Conservation (phyloP, 2,797 vertebrate species). For the Myotis myotis region DNA sequence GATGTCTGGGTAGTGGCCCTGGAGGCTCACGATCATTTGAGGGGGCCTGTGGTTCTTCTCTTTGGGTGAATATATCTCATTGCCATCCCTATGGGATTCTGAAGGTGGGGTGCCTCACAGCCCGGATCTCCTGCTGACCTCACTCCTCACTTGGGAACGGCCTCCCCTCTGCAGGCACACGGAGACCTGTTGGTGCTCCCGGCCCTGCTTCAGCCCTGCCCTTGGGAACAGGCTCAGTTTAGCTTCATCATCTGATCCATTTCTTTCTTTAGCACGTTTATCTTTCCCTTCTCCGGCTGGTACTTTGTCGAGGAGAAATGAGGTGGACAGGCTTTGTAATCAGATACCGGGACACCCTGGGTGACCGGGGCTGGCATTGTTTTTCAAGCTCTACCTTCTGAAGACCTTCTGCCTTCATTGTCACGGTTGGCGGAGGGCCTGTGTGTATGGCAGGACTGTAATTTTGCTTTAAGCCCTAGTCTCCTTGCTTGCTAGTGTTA, state of each 20-base stretch:
- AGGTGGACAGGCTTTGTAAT: neutral
- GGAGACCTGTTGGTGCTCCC: neutral
- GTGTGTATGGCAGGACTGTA: neutral
- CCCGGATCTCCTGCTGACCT: neutral
- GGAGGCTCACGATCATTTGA: neutral
- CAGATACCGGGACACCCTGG: neutral
- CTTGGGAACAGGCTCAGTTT: neutral
- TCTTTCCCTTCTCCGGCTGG: neutral
- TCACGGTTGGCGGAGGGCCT: fast-evolving
- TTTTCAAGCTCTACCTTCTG: neutral
- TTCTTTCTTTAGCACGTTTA: constrained; percentile 37
- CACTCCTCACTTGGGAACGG: neutral
- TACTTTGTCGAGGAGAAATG: constrained; percentile 19
- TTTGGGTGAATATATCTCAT: fast-evolving
- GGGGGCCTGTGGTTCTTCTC: neutral
- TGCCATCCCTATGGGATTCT: neutral
- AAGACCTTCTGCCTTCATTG: neutral
- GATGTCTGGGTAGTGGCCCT: fast-evolving
- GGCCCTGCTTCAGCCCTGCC: fast-evolving
- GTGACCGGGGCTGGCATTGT: neutral
- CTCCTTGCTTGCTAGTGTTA: neutral
- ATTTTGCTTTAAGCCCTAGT: neutral
- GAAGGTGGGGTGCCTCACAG: neutral
- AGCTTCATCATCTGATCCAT: neutral
- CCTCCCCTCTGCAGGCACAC: neutral